A percentile compares a stretch with the other conserved stretches of the same genome.
Evolutionary conservation across 2,888 invertebrate species (phyloP).

Genomic region (Phytoseiulus persimilis): DNA sequence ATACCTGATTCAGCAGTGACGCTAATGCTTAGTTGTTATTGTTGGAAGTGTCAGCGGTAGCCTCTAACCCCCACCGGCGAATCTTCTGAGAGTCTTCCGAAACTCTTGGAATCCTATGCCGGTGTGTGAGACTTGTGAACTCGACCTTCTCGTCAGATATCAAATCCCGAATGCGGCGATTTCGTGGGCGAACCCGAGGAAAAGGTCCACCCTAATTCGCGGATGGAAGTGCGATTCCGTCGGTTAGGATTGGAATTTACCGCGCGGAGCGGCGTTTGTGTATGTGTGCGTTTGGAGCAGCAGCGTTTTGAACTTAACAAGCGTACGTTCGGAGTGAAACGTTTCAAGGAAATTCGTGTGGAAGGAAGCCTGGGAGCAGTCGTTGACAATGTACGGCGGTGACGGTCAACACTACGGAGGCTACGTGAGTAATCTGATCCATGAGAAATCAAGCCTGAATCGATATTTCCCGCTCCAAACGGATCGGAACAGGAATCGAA

Average conservation of each 20-base stretch:
- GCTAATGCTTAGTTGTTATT: too few relatives aligned
- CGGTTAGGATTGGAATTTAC: neutral
- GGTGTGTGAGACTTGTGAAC: too few relatives aligned
- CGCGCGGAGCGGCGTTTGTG: neutral
- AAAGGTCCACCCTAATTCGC: neutral
- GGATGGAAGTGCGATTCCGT: neutral
- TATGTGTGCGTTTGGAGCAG: neutral
- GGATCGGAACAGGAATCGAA: neutral
- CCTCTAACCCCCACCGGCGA: too few relatives aligned
- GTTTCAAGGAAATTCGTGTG: too few relatives aligned
- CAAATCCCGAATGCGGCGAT: too few relatives aligned
- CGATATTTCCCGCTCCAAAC: neutral
- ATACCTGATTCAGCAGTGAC: too few relatives aligned
- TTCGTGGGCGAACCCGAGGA: too few relatives aligned
- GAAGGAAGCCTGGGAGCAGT: neutral
- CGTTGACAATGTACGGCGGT: conserved; percentile 16
- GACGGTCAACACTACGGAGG: conserved; percentile 22
- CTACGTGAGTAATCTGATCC: neutral
- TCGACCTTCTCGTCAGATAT: too few relatives aligned
- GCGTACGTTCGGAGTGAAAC: neutral
- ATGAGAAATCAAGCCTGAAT: neutral
- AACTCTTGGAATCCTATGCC: too few relatives aligned
- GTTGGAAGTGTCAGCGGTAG: too few relatives aligned
- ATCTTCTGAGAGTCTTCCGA: too few relatives aligned
- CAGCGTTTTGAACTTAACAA: neutral